Base-by-base conservation (phyloP, 2,888 invertebrate species). In the Diabrotica balteata region DNA sequence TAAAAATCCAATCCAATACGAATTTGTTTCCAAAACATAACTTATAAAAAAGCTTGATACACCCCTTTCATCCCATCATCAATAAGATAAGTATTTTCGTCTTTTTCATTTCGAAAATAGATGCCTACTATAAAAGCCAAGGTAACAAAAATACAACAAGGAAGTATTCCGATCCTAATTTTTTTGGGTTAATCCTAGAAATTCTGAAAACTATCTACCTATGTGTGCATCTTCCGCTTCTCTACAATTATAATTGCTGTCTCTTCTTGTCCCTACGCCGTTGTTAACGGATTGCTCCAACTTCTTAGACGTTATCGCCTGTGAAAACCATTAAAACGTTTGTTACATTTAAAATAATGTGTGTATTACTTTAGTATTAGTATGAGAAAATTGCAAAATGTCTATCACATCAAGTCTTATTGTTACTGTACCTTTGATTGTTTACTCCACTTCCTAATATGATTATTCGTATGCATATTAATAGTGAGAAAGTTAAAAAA, bases 201-300 rank as follows among this genome's bases (percentile, higher is more conserved):
- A 73, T 68, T 63, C 59, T 70, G 66, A 59, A 71, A 72, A 71
- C 68, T 74, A 83, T 78, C 83, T 82, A 79, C 77, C 76, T 73
- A 82, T 79, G 62, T 83, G 82, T 77, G 82, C 81, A 78, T 83
- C 80, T 76, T 81, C 80, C 51, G 80, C 76, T 71, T 80, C 79
- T 64, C 80, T 81, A 78, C 82, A 82, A 72, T 82, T 82, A 76
- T 80, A 79, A 76, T 83, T 83, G 75, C 77, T 81, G 73, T 82
- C 82, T 63, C 82, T 78, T 70, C 78, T 73, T 55, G 73, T 73
- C 60, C 73, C 76, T 61, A 71, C 75, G 59, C 69, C 74, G 67
- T 73, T 75, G 61, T 67, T 72, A 53, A 76, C 70, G 10, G 80
- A 73, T 61, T 75, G 75, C 46, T 73, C 75, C 55, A 74, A 75